These are phyloP conservation scores for Acanthornis magna DNA, from an alignment of 2,797 vertebrate genomes.

Conservation along the genomic window DNA sequence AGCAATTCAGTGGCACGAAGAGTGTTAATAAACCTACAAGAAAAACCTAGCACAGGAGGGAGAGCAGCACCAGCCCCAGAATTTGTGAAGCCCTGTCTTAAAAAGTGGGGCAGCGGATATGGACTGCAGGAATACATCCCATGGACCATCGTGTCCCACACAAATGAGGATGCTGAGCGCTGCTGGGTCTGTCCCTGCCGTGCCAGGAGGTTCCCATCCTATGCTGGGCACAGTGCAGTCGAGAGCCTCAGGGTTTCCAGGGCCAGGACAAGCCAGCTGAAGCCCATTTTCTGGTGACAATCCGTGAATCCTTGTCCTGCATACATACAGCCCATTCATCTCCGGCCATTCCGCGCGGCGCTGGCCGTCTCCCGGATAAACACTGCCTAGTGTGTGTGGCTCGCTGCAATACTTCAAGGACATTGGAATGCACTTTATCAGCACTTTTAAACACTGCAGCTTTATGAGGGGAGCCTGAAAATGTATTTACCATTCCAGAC, in stretches of 20 bases:
- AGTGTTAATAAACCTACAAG: not conserved
- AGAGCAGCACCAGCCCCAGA: not conserved
- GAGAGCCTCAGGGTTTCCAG: not conserved
- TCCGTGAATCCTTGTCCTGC: not conserved
- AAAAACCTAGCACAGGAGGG: not conserved
- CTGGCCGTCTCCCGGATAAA: not conserved
- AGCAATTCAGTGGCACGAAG: not conserved
- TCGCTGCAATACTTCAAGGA: constrained; percentile 17
- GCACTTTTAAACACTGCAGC: constrained; percentile 73
- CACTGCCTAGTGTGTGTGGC: constrained; percentile 15
- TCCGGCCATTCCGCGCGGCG: accelerated
- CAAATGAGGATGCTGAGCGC: not conserved
- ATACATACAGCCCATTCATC: not conserved
- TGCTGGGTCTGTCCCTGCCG: accelerated
- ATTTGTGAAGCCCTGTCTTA: not conserved
- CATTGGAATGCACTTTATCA: constrained; percentile 74
- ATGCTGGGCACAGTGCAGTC: accelerated
- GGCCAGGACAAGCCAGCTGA: not conserved
- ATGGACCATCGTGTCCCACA: not conserved
- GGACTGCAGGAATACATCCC: not conserved
- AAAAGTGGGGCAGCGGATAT: not conserved
- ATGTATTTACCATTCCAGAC: constrained; percentile 69
- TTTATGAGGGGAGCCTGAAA: constrained; percentile 75
- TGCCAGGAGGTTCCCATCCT: not conserved
- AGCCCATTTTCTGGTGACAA: not conserved